Percentiles rank a stretch among this genome's conserved stretches.
Conservation (phyloP, 2,888 invertebrate species). For the Lithophane semibrunnea region DNA sequence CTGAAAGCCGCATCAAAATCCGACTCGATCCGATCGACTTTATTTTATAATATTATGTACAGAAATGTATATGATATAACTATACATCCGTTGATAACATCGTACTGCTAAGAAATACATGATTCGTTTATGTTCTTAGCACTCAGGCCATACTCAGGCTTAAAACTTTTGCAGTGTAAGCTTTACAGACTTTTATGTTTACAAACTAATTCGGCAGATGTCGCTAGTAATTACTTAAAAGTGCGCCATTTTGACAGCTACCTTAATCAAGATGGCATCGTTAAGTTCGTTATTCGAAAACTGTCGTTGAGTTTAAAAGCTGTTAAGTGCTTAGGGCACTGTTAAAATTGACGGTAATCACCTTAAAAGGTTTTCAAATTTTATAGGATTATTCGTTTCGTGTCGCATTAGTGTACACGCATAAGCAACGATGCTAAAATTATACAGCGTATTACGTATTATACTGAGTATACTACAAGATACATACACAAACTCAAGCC, state of each 20-base stretch:
- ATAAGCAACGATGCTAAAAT: slow-evolving; percentile 40
- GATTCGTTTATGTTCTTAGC: background rate
- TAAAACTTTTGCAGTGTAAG: slow-evolving; percentile 14
- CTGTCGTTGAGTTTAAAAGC: slow-evolving; percentile 78
- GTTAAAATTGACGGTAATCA: slow-evolving; percentile 80
- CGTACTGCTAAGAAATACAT: background rate
- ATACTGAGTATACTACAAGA: background rate
- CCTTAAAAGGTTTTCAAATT: slow-evolving; percentile 80
- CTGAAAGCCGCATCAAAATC: no score
- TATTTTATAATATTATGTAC: no score
- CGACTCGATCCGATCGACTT: no score
- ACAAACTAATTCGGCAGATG: slow-evolving; percentile 57
- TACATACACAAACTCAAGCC: background rate
- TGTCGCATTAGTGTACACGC: slow-evolving; percentile 70
- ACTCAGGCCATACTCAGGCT: slow-evolving; percentile 9
- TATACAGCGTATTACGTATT: background rate
- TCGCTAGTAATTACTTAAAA: slow-evolving; percentile 65
- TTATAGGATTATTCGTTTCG: slow-evolving; percentile 80
- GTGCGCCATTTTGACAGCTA: slow-evolving; percentile 66
- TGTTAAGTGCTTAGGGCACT: slow-evolving; percentile 74
- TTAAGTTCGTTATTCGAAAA: slow-evolving; percentile 75
- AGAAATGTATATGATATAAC: no score
- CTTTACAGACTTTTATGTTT: slow-evolving; percentile 34
- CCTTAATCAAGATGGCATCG: slow-evolving; percentile 78
- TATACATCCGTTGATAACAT: no score